These are phyloP conservation scores for Drosophila atripex DNA, from an alignment of 2,888 invertebrate genomes.

Conservation along the genomic window DNA sequence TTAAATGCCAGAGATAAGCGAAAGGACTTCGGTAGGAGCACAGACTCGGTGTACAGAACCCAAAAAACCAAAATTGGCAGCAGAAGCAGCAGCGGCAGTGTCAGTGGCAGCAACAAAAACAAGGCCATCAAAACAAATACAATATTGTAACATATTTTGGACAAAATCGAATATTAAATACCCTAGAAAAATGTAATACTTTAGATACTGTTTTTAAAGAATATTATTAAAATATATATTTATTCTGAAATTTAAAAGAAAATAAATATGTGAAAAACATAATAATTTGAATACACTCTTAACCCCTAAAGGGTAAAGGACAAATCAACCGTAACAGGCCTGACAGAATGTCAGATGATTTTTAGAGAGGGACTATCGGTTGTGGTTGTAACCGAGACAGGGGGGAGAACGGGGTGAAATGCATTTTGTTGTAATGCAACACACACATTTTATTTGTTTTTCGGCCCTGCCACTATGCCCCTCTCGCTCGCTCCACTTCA, in stretches of 20 bases:
- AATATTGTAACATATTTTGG: not conserved
- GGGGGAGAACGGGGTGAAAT: constrained; percentile 2
- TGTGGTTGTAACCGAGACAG: not conserved
- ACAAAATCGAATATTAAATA: not conserved
- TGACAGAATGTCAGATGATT: constrained; percentile 26
- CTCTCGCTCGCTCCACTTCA: constrained; percentile 16
- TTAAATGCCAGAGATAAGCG: constrained; percentile 61
- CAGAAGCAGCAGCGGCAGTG: not conserved
- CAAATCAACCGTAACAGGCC: constrained; percentile 15
- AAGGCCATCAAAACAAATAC: constrained; percentile 1
- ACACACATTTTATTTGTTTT: constrained; percentile 61
- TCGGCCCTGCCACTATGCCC: constrained; percentile 14
- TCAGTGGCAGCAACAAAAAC: not conserved
- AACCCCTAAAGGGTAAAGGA: not conserved
- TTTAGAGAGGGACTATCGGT: not conserved
- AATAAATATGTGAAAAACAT: not conserved
- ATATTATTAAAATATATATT: not conserved
- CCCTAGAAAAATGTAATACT: not conserved
- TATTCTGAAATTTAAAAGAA: not conserved
- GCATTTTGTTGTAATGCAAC: constrained; percentile 32
- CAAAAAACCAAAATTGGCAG: constrained; percentile 12
- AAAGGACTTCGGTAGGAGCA: constrained; percentile 41
- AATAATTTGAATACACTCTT: too few relatives aligned
- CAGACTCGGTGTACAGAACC: not conserved
- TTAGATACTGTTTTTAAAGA: too few relatives aligned